A percentile compares a stretch with the other conserved stretches of the same genome.
Conservation (phyloP, 2,888 invertebrate genomes). For the Drosophila affinis region DNA sequence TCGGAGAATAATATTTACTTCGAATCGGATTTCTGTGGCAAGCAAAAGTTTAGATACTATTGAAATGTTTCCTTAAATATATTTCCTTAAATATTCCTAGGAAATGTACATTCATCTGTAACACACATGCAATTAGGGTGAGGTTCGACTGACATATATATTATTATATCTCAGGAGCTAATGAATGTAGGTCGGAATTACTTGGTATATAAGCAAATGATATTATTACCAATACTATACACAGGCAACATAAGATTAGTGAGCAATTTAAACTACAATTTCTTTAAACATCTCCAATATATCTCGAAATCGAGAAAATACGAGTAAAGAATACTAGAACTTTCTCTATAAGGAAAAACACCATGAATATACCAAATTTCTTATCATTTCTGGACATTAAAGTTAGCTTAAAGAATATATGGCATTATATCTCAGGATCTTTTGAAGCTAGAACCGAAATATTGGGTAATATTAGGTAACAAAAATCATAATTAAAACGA, state of each 20-base stretch:
- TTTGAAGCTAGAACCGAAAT: background rate
- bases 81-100: too few species aligned
- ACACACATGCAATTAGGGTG: too few species aligned
- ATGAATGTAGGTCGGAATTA: background rate
- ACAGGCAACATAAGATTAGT: background rate
- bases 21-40: background rate
- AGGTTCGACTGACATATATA: too few species aligned
- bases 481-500: background rate
- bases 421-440: background rate
- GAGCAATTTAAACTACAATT: background rate
- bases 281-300: too few species aligned
- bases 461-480: background rate
- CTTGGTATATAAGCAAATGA: background rate
- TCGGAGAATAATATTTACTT: background rate
- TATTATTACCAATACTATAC: background rate
- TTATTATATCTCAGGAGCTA: too few species aligned
- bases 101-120: too few species aligned
- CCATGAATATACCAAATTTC: background rate
- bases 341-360: background rate
- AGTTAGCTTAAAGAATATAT: background rate
- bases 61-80: too few species aligned
- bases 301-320: background rate
- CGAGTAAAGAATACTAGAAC: background rate
- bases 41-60: too few species aligned
- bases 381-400: background rate